Evolutionary conservation across 2,888 invertebrate species (phyloP).

Genomic region (Dorcus hopei): DNA sequence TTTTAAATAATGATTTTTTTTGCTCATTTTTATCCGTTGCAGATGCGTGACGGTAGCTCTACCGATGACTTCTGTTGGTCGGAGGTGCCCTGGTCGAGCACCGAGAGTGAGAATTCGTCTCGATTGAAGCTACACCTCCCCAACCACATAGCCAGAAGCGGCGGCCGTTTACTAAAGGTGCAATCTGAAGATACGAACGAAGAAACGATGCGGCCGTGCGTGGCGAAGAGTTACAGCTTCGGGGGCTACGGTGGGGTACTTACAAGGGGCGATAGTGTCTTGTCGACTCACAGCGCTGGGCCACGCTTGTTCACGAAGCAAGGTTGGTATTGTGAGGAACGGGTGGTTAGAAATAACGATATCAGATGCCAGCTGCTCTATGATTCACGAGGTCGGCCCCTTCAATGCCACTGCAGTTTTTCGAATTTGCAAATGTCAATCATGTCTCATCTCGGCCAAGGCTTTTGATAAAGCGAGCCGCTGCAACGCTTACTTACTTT

Average conservation of each 20-base stretch:
- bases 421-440: no score
- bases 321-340: conserved; percentile 60
- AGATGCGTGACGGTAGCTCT: conserved; percentile 49
- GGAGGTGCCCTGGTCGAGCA: conserved; percentile 55
- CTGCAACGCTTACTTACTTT: no score
- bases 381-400: no score
- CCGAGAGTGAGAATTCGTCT: conserved; percentile 52
- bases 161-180: conserved; percentile 54
- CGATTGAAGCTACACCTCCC: conserved; percentile 50
- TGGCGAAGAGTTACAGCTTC: conserved; percentile 85
- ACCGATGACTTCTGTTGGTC: conserved; percentile 52
- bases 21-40: not conserved
- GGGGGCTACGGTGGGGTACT: conserved; percentile 70
- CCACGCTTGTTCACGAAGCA: conserved; percentile 72
- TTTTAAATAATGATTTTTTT: no score
- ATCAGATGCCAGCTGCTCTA: no score
- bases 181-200: conserved; percentile 55
- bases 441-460: no score
- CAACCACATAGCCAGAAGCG: conserved; percentile 50
- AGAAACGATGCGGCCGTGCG: conserved; percentile 53
- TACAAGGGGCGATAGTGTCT: conserved; percentile 61
- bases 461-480: no score
- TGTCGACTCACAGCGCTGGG: conserved; percentile 62
- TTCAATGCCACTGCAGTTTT: no score
- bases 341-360: no score